These are phyloP conservation scores for Scelioninae gen. 1 DNA, from an alignment of 2,888 invertebrate species.

Conservation along the genomic window DNA sequence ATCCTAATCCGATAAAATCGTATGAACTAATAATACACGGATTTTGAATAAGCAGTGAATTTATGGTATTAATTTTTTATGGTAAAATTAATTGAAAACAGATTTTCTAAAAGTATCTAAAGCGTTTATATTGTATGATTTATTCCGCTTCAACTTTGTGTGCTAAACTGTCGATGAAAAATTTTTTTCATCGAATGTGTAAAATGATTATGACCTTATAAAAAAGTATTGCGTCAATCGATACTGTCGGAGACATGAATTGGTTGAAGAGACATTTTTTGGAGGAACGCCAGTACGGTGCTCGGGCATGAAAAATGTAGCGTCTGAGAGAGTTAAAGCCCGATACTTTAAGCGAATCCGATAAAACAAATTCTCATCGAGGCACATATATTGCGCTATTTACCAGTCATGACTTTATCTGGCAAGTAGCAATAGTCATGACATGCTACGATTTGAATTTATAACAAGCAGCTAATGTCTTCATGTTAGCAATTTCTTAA, in stretches of 20 bases:
- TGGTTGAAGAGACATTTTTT: slow-evolving; percentile 49
- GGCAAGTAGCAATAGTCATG: slow-evolving; percentile 19
- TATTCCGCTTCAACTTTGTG: no score
- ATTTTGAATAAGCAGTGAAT: no score
- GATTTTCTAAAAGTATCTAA: no score
- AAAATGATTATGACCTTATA: slow-evolving; percentile 40
- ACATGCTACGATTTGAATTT: neutral
- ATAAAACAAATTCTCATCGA: slow-evolving; percentile 65
- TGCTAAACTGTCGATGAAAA: no score
- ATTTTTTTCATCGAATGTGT: slow-evolving; percentile 15
- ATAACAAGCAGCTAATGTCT: slow-evolving; percentile 4
- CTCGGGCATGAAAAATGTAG: slow-evolving; percentile 64
- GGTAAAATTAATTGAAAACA: no score
- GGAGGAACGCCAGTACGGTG: slow-evolving; percentile 33
- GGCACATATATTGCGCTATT: slow-evolving; percentile 59
- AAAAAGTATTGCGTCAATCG: slow-evolving; percentile 25
- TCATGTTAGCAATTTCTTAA: neutral
- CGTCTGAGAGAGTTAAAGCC: slow-evolving; percentile 54
- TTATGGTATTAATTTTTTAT: no score
- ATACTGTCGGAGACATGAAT: slow-evolving; percentile 49
- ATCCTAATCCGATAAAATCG: no score
- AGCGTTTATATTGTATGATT: no score
- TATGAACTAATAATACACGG: no score
- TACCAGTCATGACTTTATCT: slow-evolving; percentile 64
- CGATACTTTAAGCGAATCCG: slow-evolving; percentile 56